A percentile compares a stretch with the other conserved stretches of the same genome.
These are phyloP conservation scores for Petromus typicus DNA, from an alignment of 2,113 vertebrate species.

Conservation along the genomic window DNA sequence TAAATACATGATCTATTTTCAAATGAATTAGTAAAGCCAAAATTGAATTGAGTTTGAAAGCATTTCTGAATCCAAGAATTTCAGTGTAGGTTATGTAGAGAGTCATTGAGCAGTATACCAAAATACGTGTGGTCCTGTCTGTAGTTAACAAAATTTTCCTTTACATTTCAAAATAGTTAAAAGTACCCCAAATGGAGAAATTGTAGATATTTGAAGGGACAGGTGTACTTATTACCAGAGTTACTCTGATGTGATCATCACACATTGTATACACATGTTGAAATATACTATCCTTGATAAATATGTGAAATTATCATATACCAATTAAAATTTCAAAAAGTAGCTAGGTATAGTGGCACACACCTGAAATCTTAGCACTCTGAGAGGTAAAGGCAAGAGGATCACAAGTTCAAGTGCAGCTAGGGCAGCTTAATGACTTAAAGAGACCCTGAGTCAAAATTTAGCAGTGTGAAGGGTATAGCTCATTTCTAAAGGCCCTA, in stretches of 20 bases:
- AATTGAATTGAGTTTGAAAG: constrained; percentile 41
- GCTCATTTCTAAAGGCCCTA: not conserved
- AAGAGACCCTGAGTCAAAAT: not conserved
- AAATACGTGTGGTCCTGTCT: not conserved
- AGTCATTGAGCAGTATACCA: constrained; percentile 45
- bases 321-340: not conserved
- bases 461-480: not conserved
- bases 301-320: not conserved
- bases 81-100: constrained; percentile 30
- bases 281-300: not conserved
- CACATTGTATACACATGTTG: not conserved
- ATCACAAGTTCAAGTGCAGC: not conserved
- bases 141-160: not conserved
- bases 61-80: constrained; percentile 46
- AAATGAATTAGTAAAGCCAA: constrained; percentile 49
- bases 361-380: not conserved
- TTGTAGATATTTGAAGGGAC: not conserved
- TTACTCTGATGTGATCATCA: not conserved
- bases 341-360: too few species aligned
- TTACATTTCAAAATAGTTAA: not conserved
- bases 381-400: not conserved
- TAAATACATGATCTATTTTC: constrained; percentile 26
- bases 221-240: not conserved
- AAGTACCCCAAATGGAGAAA: not conserved
- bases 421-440: not conserved